A percentile compares a stretch with the other conserved stretches of the same genome.
Evolutionary conservation across 2,113 vertebrate species (phyloP).

Genomic region (Xenopus tropicalis): DNA sequence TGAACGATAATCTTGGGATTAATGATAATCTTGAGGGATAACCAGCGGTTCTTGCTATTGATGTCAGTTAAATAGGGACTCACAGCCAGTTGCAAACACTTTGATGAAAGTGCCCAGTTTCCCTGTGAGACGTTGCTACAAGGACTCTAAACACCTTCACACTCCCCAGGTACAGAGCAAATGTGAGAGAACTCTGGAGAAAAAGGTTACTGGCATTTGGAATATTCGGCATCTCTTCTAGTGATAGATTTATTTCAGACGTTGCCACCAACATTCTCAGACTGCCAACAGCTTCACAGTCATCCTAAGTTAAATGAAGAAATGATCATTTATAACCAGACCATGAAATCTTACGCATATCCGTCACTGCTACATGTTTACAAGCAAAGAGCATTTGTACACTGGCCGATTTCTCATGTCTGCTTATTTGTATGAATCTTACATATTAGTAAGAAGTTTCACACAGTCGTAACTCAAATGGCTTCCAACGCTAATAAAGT

Average conservation of each 20-base stretch:
- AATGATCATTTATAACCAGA: slow-evolving; percentile 44
- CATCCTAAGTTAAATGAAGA: slow-evolving; percentile 48
- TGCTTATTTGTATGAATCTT: slow-evolving; percentile 16
- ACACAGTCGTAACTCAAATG: background rate
- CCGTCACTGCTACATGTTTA: slow-evolving; percentile 17
- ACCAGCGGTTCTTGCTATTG: no score
- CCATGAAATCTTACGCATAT: slow-evolving; percentile 43
- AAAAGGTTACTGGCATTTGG: no score
- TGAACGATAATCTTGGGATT: no score
- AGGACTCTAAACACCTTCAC: no score
- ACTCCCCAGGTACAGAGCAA: no score
- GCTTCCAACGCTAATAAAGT: background rate
- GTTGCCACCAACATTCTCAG: slow-evolving; percentile 40
- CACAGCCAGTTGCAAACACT: no score
- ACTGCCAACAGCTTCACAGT: slow-evolving; percentile 50
- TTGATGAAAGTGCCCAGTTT: no score
- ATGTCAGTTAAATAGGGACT: no score
- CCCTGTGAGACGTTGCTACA: no score
- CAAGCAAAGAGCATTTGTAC: slow-evolving; percentile 14
- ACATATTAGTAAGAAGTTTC: background rate
- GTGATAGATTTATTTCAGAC: background rate
- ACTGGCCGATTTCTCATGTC: slow-evolving; percentile 9
- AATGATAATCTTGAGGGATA: no score
- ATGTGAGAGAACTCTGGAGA: no score
- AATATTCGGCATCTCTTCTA: no score